These are phyloP conservation scores for Sceliomorpha sp. DNA, from an alignment of 2,888 invertebrate species.

Conservation along the genomic window DNA sequence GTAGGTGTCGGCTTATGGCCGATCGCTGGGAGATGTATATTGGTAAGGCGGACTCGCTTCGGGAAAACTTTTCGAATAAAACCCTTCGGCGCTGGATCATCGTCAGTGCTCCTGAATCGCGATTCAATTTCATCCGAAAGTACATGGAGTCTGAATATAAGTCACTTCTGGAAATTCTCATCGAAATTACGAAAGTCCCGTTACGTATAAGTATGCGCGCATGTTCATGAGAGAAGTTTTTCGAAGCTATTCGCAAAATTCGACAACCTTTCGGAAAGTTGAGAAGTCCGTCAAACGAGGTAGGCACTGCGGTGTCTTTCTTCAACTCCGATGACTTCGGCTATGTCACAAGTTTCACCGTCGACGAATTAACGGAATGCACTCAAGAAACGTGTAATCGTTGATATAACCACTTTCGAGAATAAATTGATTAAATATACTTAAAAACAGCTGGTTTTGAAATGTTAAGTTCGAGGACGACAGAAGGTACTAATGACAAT, in stretches of 20 bases:
- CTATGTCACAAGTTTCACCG: slow-evolving; percentile 7
- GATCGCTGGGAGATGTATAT: slow-evolving; percentile 26
- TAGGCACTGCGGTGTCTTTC: slow-evolving; percentile 10
- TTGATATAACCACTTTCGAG: slow-evolving; percentile 8
- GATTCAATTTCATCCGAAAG: slow-evolving; percentile 58
- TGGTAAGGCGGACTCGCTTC: slow-evolving; percentile 25
- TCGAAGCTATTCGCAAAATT: slow-evolving; percentile 35
- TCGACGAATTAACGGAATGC: slow-evolving; percentile 2
- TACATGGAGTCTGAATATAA: slow-evolving; percentile 38
- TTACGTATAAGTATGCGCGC: slow-evolving; percentile 27
- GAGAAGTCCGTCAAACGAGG: slow-evolving; percentile 28
- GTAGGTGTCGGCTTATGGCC: slow-evolving; percentile 58
- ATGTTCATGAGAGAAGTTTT: slow-evolving; percentile 36
- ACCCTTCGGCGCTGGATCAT: slow-evolving; percentile 41
- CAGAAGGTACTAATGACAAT: no score
- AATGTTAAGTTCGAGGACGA: no score
- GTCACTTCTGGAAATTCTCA: slow-evolving; percentile 41
- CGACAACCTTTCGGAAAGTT: slow-evolving; percentile 30
- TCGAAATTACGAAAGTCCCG: slow-evolving; percentile 42
- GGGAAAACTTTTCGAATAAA: slow-evolving; percentile 53
- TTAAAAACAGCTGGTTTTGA: no score
- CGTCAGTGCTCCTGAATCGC: slow-evolving; percentile 45
- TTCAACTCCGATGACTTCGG: slow-evolving; percentile 17
- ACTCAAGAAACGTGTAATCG: slow-evolving; percentile 10
- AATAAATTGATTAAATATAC: no score